Evolutionary conservation across 2,888 invertebrate species (phyloP).

Genomic region (Leptinotarsa tumamoca): DNA sequence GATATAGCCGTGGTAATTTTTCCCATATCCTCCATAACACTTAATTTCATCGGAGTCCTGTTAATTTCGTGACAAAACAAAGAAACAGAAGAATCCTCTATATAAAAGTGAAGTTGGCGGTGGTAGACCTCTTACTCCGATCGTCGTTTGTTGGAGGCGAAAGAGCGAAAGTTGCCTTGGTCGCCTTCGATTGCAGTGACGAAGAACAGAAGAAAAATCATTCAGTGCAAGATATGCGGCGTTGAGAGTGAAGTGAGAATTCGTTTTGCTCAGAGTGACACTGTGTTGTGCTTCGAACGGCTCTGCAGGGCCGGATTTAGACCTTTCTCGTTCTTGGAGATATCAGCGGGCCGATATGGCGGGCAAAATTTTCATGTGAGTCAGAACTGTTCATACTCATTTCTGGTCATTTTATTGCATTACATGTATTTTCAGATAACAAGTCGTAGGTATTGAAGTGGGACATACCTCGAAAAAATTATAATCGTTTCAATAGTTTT

Average conservation of each 20-base stretch:
- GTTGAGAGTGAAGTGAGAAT: conserved; percentile 43
- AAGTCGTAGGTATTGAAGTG: too few relatives aligned
- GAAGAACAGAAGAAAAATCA: conserved; percentile 22
- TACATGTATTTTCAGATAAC: neutral
- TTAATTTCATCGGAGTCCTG: neutral
- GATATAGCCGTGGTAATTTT: too few relatives aligned
- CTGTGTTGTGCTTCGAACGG: conserved; percentile 36
- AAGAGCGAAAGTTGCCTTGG: conserved; percentile 54
- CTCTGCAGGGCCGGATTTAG: conserved; percentile 25
- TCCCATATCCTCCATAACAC: neutral
- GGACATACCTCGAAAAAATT: too few relatives aligned
- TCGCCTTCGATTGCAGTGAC: conserved; percentile 30
- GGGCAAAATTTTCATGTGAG: conserved; percentile 28
- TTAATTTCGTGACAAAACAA: conserved; percentile 25
- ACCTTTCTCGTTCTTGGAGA: conserved; percentile 25
- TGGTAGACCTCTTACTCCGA: conserved; percentile 56
- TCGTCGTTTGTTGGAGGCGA: conserved; percentile 43
- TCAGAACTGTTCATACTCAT: neutral
- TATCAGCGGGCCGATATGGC: conserved; percentile 22
- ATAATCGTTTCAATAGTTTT: too few relatives aligned
- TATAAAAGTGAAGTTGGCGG: conserved; percentile 57
- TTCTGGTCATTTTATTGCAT: neutral
- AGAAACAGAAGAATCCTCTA: conserved; percentile 36
- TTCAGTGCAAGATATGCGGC: conserved; percentile 41
- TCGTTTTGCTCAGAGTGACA: conserved; percentile 37